Percentiles rank a stretch among this genome's conserved stretches.
phyloP scores from a whole-genome alignment of 2,888 invertebrate species.

The Torymus tubicola region DNA sequence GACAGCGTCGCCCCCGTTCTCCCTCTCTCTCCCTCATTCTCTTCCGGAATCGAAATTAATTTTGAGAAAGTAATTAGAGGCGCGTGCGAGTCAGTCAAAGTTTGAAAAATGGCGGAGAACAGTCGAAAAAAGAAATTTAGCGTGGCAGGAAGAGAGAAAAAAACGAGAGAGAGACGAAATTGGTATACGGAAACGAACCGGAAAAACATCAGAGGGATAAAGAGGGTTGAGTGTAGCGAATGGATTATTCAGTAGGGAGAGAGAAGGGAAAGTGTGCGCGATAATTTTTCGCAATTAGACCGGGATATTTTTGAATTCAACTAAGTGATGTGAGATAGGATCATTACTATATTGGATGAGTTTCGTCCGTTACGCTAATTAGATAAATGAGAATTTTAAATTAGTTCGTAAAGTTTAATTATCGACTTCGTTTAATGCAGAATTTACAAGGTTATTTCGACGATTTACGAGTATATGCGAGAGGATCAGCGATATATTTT shows the following conservation, averaged over 20 bases:
- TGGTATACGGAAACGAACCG: background rate
- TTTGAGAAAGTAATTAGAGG: conserved; percentile 47
- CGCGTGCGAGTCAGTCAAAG: conserved; percentile 17
- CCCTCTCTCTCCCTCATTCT: background rate
- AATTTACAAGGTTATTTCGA: too few species aligned
- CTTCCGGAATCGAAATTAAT: conserved; percentile 42
- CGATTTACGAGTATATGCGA: too few species aligned
- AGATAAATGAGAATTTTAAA: too few species aligned
- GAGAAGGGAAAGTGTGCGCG: background rate
- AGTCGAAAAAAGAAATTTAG: conserved; percentile 36
- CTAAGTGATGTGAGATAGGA: too few species aligned
- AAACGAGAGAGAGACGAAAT: conserved; percentile 4
- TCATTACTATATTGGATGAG: too few species aligned
- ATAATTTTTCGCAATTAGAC: background rate
- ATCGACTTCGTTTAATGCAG: too few species aligned
- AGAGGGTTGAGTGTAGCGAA: background rate
- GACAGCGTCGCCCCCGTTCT: conserved; percentile 11
- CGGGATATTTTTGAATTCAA: too few species aligned
- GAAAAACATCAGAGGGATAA: background rate
- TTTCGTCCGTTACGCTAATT: too few species aligned
- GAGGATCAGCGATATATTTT: too few species aligned
- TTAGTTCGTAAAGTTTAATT: too few species aligned
- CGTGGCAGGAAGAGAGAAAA: background rate
- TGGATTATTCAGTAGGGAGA: background rate
- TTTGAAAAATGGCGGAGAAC: conserved; percentile 46